Conservation (phyloP, 2,888 invertebrate genomes). For the Clitarchus hookeri region DNA sequence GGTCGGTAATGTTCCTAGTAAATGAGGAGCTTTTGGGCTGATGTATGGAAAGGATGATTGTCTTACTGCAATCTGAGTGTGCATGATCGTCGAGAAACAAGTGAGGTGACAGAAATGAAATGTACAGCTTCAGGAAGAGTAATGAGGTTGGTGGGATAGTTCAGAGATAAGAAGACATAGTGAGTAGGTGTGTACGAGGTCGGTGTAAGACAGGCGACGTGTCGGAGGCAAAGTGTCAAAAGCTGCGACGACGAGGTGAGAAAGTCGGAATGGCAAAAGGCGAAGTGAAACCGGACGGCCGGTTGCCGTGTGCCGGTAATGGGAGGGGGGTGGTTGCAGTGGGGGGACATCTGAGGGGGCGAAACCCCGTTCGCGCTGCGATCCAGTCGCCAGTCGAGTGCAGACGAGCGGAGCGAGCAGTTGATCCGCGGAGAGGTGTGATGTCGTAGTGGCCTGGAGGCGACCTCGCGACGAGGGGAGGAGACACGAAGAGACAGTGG, state of each 20-base stretch:
- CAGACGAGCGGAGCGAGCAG: background rate
- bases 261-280: slow-evolving; percentile 14
- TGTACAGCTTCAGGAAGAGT: too few species aligned
- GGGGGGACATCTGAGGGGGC: background rate
- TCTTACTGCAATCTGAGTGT: too few species aligned
- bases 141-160: too few species aligned
- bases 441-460: background rate
- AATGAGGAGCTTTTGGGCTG: too few species aligned
- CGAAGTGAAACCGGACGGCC: slow-evolving; percentile 7
- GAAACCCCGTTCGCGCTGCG: background rate
- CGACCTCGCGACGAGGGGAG: background rate
- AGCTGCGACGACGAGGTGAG: background rate
- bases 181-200: too few species aligned
- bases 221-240: background rate
- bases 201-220: too few species aligned
- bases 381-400: background rate
- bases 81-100: too few species aligned
- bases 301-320: background rate
- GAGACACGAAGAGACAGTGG: background rate
- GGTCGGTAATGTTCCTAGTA: too few species aligned
- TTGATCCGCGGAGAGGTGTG: background rate
- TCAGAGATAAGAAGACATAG: too few species aligned
- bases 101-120: too few species aligned
- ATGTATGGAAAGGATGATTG: too few species aligned
- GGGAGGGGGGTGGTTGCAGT: background rate